Evolutionary conservation across 2,888 invertebrate species (phyloP).

Genomic region (Rapana venosa): DNA sequence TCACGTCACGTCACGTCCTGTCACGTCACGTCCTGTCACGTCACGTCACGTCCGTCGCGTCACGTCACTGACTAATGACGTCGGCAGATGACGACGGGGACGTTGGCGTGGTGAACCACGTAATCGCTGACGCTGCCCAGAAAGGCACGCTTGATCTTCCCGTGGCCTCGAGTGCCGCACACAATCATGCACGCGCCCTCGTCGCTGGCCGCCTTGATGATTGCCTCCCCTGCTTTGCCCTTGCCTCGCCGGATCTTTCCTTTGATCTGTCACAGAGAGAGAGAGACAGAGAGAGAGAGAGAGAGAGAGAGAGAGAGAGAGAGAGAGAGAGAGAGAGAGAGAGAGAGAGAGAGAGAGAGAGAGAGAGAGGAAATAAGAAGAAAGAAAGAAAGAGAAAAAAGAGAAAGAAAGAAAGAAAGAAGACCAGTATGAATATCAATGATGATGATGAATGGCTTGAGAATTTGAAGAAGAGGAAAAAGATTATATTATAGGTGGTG

Average conservation of each 20-base stretch:
- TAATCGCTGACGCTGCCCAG: slow-evolving; percentile 63
- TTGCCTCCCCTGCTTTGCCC: slow-evolving; percentile 60
- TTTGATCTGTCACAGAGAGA: slow-evolving; percentile 46
- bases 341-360: background rate
- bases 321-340: slow-evolving; percentile 6
- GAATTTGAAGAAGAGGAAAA: background rate
- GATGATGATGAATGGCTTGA: no score
- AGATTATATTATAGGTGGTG: background rate
- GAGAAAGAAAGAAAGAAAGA: no score
- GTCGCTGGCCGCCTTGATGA: slow-evolving; percentile 57
- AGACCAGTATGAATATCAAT: no score
- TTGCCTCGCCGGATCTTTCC: slow-evolving; percentile 54
- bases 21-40: no score
- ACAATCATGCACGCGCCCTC: slow-evolving; percentile 60
- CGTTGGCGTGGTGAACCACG: slow-evolving; percentile 58
- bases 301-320: background rate
- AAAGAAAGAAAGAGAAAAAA: background rate
- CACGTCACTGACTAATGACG: background rate
- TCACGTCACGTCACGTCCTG: no score
- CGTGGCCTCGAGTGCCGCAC: slow-evolving; percentile 58
- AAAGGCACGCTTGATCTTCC: slow-evolving; percentile 59
- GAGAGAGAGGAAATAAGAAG: background rate
- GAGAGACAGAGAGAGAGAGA: background rate
- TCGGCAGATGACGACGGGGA: slow-evolving; percentile 59
- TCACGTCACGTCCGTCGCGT: no score